Evolutionary conservation across 1,140 invertebrate genomes (phyloP).

Genomic region (Ruditapes philippinarum): DNA sequence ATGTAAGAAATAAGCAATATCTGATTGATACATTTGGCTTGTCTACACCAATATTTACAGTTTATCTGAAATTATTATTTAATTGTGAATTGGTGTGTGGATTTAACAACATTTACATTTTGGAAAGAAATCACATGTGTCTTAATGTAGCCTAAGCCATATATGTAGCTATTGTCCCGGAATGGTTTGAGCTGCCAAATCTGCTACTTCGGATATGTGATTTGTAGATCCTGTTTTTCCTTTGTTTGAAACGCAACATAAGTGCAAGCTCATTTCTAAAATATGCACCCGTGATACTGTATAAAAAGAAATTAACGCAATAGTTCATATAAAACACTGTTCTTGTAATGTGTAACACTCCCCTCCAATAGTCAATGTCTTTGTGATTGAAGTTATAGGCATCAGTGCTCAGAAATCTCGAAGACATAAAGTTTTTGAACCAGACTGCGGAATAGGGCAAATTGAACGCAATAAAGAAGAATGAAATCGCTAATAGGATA

Average conservation of each 20-base stretch:
- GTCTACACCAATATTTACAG: too few relatives aligned
- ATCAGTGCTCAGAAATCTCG: too few relatives aligned
- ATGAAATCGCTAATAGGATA: conserved; percentile 77
- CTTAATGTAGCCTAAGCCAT: too few relatives aligned
- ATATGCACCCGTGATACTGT: conserved; percentile 79
- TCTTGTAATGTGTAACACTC: conserved; percentile 56
- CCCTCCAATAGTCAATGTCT: conserved; percentile 18
- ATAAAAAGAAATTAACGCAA: conserved; percentile 82
- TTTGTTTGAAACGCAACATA: neutral
- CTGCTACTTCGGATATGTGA: neutral
- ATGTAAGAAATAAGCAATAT: too few relatives aligned
- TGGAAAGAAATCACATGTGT: too few relatives aligned
- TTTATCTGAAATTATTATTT: too few relatives aligned
- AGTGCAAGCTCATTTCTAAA: conserved; percentile 74
- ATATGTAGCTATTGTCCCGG: too few relatives aligned
- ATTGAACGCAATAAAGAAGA: conserved; percentile 76
- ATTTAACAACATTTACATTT: too few relatives aligned
- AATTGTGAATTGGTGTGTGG: too few relatives aligned
- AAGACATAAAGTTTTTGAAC: conserved; percentile 57
- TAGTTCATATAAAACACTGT: conserved; percentile 82
- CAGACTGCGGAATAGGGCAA: conserved; percentile 78
- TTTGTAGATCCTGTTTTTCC: neutral
- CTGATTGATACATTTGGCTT: too few relatives aligned
- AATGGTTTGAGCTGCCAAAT: neutral
- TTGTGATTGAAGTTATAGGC: neutral